These are phyloP conservation scores for Drosophila subobscura DNA, from an alignment of 1,140 invertebrate species.

Conservation along the genomic window DNA sequence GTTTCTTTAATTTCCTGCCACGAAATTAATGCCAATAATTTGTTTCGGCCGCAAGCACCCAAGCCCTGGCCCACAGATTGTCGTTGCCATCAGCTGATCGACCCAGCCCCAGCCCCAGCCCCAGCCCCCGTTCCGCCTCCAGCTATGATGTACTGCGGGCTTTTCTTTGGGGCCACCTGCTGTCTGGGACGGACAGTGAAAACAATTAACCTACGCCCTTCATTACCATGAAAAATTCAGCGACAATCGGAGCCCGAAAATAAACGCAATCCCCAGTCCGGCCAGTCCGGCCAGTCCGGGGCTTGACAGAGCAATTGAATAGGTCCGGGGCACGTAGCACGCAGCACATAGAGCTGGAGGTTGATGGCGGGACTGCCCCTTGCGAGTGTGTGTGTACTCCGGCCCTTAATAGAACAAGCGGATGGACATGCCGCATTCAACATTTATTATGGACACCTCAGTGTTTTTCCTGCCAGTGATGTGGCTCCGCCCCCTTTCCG, in stretches of 20 bases:
- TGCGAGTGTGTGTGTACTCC: neutral
- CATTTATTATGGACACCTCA: slow-evolving; percentile 36
- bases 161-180: slow-evolving; percentile 22
- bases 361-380: too few relatives aligned
- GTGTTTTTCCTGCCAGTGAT: neutral
- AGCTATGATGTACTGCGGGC: neutral
- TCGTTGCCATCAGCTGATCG: slow-evolving; percentile 22
- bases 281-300: too few relatives aligned
- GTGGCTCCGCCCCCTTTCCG: neutral
- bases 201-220: slow-evolving; percentile 62
- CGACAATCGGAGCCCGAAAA: slow-evolving; percentile 15
- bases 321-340: slow-evolving; percentile 32
- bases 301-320: slow-evolving; percentile 37
- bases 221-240: slow-evolving; percentile 66
- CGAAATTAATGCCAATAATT: slow-evolving; percentile 61
- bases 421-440: slow-evolving; percentile 21
- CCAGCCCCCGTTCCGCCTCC: slow-evolving; percentile 34
- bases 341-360: slow-evolving; percentile 2
- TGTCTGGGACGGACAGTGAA: slow-evolving; percentile 17
- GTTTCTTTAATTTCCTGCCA: slow-evolving; percentile 59
- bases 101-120: neutral
- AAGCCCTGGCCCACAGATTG: neutral
- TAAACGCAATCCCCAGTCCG: neutral
- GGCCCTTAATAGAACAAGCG: slow-evolving; percentile 32
- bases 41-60: slow-evolving; percentile 13